Evolutionary conservation across 2,888 invertebrate species (phyloP), one percentile per base, ranked within the genome.

Genomic region (Heliconius ismenius): DNA sequence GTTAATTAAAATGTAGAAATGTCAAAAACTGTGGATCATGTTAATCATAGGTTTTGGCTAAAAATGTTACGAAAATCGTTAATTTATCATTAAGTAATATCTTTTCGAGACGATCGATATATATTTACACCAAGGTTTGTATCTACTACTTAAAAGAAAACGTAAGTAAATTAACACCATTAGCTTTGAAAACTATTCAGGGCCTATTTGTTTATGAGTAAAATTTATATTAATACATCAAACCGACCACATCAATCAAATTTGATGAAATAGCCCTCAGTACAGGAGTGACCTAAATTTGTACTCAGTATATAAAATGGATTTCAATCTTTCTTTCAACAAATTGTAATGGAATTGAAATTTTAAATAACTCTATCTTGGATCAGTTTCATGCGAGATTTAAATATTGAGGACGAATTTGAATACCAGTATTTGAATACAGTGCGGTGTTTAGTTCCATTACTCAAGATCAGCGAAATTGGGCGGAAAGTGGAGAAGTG

Each of bases 201-300:
- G 21, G 32, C 24, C 24, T 73, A 43, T 43, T 26, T 63, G 62
- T 62, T 62, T 43, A 62, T 73, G 21, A 58, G 63, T 62, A 26
- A 73, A 43, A 62, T 63, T 73, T 63, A 26, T 60, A 73, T 63
- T 28, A 26, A 62, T 62, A 73, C 43, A 63, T 73, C 43, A 73
- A 73, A 43, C 62, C 18, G 39, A 58, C 73, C 73, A 73, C 73
- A 73, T 73, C 63, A 73, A 73, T 73, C 43, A 62, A 73, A 73
- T 11, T 73, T 73, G 62, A 60, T 43, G n/a, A 73, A 73, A 43
- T 63, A 58, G 32, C 58, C 70, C 36, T 70, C 70, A 32, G 69
- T 70, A 58, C n/a, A 24, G 54, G 32, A 36, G 32, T 58, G 70
- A 70, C 58, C 58, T 70, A 58, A 58, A 39, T 67, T 18, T 24